Conservation (phyloP, 2,797 vertebrate species). For the Lutjanus campechanus region DNA sequence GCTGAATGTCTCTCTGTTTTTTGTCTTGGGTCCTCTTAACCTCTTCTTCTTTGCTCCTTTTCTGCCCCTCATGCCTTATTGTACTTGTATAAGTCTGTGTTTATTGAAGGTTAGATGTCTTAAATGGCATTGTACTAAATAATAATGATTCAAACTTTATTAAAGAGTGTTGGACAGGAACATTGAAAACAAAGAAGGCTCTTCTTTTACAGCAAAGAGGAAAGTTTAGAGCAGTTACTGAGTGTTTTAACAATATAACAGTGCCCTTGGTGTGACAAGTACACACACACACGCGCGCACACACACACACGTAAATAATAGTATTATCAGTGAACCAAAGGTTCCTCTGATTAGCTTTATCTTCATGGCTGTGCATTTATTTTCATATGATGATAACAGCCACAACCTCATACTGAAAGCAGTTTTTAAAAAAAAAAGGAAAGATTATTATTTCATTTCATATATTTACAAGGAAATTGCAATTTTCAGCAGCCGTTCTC, state of each 20-base stretch:
- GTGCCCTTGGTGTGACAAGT: background rate
- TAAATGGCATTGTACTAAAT: background rate
- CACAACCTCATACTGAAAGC: background rate
- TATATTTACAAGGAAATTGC: background rate
- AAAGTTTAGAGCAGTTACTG: background rate
- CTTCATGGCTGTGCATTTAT: background rate
- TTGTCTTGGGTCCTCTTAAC: background rate
- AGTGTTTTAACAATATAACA: background rate
- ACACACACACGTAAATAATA: conserved; percentile 1
- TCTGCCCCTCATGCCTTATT: background rate
- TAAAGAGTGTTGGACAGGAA: too few species aligned
- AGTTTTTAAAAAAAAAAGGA: background rate
- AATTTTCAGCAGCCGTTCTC: background rate
- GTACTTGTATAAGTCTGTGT: background rate
- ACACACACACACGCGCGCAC: too few species aligned
- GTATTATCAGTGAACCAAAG: conserved; percentile 40
- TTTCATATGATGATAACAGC: background rate
- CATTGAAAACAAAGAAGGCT: background rate
- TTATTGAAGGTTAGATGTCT: background rate
- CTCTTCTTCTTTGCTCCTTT: background rate
- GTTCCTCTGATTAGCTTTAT: conserved; percentile 35
- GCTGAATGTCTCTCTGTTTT: conserved; percentile 15
- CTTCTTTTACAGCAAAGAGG: background rate
- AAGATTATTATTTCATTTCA: background rate
- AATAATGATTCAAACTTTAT: too few species aligned